These are phyloP conservation scores for Leptinotarsa defecta DNA, from an alignment of 1,140 invertebrate genomes.

Conservation along the genomic window DNA sequence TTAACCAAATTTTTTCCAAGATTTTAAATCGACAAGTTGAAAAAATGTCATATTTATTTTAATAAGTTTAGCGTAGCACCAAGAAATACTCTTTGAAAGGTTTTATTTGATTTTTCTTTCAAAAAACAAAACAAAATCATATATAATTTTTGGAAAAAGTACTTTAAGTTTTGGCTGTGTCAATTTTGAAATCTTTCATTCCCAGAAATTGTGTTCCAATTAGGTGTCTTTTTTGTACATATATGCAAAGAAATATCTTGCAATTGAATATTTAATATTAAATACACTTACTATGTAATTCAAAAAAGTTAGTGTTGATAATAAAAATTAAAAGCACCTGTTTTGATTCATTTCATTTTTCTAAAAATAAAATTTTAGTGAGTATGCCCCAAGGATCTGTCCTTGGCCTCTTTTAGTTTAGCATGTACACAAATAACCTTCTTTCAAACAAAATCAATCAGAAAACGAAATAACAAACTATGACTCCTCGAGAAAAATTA, in stretches of 20 bases:
- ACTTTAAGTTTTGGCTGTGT: conserved; percentile 11
- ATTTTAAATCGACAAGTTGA: no score
- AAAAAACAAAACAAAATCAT: no score
- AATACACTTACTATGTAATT: neutral
- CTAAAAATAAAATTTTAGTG: neutral
- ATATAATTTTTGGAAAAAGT: no score
- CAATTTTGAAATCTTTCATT: conserved; percentile 16
- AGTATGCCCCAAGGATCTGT: neutral
- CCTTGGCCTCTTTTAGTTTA: neutral
- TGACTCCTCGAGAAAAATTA: neutral
- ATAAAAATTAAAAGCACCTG: neutral
- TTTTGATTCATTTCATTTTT: neutral
- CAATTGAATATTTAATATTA: neutral
- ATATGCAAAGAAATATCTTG: neutral
- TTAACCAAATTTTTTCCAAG: no score
- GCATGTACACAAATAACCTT: neutral
- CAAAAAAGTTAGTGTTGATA: no score
- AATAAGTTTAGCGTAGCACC: no score
- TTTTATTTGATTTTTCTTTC: no score
- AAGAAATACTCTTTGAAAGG: no score
- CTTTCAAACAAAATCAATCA: neutral
- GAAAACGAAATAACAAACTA: no score
- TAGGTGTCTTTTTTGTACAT: neutral
- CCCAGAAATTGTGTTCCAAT: conserved; percentile 4
- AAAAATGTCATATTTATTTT: no score